Conservation (phyloP, 2,888 invertebrate species). For the Oasisia sp. region DNA sequence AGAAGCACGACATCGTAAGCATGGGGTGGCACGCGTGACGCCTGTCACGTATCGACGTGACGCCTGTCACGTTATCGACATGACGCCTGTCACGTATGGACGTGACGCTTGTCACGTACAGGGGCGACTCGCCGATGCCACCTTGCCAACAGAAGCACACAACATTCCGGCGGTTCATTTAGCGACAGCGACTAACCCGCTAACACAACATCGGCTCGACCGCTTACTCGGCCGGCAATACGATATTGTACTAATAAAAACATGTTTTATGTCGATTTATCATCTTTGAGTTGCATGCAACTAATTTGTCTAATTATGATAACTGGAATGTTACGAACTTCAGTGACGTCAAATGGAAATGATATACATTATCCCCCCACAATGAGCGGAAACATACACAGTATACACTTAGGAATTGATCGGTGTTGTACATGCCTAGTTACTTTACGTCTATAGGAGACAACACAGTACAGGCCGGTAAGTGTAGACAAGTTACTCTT, state of each 20-base stretch:
- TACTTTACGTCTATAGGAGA: too few species aligned
- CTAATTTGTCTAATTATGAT: too few species aligned
- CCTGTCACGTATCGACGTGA: not conserved
- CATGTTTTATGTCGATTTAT: too few species aligned
- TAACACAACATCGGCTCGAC: not conserved
- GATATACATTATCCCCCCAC: too few species aligned
- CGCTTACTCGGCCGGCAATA: not conserved
- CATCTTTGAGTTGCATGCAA: too few species aligned
- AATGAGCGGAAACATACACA: too few species aligned
- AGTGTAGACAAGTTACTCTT: too few species aligned
- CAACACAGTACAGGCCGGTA: too few species aligned
- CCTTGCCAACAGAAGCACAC: not conserved
- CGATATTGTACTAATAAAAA: not conserved
- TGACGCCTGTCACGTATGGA: not conserved
- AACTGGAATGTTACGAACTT: too few species aligned
- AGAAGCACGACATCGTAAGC: slow-evolving; percentile 13
- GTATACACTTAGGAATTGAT: too few species aligned
- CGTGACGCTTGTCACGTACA: not conserved
- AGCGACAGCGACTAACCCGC: not conserved
- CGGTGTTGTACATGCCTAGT: too few species aligned
- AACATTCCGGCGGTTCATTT: not conserved
- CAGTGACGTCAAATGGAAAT: too few species aligned
- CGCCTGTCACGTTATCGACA: not conserved
- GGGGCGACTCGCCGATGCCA: not conserved
- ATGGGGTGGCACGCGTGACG: not conserved